Evolutionary conservation across 2,797 vertebrate species (phyloP), one percentile per base, ranked within the genome.

Genomic region (Poliocrania exsul): DNA sequence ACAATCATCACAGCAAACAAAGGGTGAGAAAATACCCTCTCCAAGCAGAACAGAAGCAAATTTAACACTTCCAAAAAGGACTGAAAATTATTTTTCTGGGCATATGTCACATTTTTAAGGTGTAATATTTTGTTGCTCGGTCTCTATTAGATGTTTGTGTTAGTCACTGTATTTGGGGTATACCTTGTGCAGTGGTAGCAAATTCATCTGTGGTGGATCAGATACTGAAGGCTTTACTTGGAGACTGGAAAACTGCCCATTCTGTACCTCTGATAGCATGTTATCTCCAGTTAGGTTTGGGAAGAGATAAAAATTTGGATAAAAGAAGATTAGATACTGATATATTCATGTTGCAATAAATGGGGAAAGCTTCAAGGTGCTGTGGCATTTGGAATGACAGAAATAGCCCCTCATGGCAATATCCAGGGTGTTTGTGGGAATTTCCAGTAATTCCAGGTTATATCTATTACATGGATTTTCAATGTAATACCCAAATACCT

Each of bases 181-280:
- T 11, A 53, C 7, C 19, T 69, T 81, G 33, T 38, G 54, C 65
- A 50, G 50, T 10, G 66, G 19, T 2, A 67, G n/a, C 29, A 81
- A 31, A 42, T 69, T 57, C 29, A 50, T 19, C 38, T 0, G 1
- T 8, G 51, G 24, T 0, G 1, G 29, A 24, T 69, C 33, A 53
- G 61, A 38, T 10, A 14, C 23, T 18, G 23, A 31, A 78, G 61
- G 42, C 24, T 75, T 84, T 75, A 50, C 35, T 16, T 4, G 18
- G 53, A 50, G 35, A 19, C 25, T 28, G 54, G 58, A 47, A 69
- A 90, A 61, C 6, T 72, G 40, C 25, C 37, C 0, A 0, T 51
- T 62, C 53, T 77, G 38, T 40, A n/a, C 20, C 18, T 80, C 42
- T 44, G 4, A 31, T 21, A n/a, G 26, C 1, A 7, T 25, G 18